Base-by-base conservation (phyloP, 2,113 vertebrate genomes). In the Ondatra zibethicus region DNA sequence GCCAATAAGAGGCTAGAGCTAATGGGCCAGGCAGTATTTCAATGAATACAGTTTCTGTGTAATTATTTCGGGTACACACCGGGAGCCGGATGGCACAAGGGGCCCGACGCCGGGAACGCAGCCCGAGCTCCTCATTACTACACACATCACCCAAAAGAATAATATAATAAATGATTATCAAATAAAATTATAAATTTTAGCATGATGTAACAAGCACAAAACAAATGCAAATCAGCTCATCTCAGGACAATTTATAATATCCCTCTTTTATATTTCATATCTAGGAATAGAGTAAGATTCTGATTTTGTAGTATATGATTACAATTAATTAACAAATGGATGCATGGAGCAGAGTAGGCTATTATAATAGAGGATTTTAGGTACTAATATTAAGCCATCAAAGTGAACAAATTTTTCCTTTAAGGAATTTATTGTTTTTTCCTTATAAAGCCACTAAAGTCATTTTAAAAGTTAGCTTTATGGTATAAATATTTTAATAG, bases 401-500 rank as follows among this genome's bases (percentile, higher is more conserved):
- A 47, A 33, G 25, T 89, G n/a, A 39, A 25, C 7, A 73, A n/a
- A 45, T 42, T 1, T 63, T 88, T 75, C n/a, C 12, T 68, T 85
- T 95, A 91, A 21, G 80, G 4, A 85, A 45, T 76, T 16, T 85
- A 16, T 73, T 65, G 25, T 25, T 55, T 29, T 82, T 63, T 9
- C 11, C 21, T 6, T 81, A 70, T 25, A 55, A 81, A 58, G 36
- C 5, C 52, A 70, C 16, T n/a, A n/a, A 17, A 70, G 6, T 70
- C 19, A 1, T 11, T 58, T 58, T 81, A 58, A 58, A 39, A 14
- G 36, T 7, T 88, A 31, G 23, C 39, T 84, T 88, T 88, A 78
- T 89, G 94, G 85, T 66, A 0, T 89, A 95, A 93, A 76, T 33
- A 65, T 17, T 68, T 52, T 47, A 68, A 92, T 89, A 52, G 42